These are phyloP conservation scores for Puma concolor DNA, from an alignment of 2,113 vertebrate species.

Conservation along the genomic window DNA sequence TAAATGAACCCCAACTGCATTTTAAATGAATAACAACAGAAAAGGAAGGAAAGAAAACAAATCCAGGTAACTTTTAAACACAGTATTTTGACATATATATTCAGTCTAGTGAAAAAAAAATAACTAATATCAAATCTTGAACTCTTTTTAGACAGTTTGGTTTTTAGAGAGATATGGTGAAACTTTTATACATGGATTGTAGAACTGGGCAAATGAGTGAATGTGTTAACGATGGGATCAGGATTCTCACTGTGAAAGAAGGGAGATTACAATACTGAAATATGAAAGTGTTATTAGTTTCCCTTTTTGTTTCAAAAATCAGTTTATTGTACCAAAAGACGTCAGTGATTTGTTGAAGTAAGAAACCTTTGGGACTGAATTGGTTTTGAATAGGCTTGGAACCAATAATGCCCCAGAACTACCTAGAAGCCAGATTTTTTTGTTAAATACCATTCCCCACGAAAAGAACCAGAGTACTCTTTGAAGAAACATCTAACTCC, in stretches of 20 bases:
- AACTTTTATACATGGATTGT: no score
- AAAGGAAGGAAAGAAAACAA: not conserved
- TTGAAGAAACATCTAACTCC: not conserved
- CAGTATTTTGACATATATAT: not conserved
- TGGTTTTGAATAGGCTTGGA: not conserved
- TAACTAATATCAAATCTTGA: not conserved
- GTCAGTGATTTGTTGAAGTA: not conserved
- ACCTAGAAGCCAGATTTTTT: not conserved
- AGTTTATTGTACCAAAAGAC: not conserved
- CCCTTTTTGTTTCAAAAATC: constrained; percentile 9
- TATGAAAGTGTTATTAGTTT: not conserved
- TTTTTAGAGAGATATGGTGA: not conserved
- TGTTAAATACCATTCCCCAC: not conserved
- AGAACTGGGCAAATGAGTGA: not conserved
- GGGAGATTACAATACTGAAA: not conserved
- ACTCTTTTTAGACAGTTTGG: not conserved
- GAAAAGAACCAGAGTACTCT: not conserved
- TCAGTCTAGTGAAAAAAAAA: not conserved
- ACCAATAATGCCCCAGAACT: not conserved
- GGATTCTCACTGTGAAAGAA: not conserved
- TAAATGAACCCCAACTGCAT: not conserved
- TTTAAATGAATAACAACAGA: not conserved
- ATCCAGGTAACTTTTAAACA: not conserved
- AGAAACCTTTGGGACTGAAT: not conserved
- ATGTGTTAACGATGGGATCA: not conserved